Conservation (phyloP, 2,113 vertebrate genomes). For the Pygoscelis antarcticus region DNA sequence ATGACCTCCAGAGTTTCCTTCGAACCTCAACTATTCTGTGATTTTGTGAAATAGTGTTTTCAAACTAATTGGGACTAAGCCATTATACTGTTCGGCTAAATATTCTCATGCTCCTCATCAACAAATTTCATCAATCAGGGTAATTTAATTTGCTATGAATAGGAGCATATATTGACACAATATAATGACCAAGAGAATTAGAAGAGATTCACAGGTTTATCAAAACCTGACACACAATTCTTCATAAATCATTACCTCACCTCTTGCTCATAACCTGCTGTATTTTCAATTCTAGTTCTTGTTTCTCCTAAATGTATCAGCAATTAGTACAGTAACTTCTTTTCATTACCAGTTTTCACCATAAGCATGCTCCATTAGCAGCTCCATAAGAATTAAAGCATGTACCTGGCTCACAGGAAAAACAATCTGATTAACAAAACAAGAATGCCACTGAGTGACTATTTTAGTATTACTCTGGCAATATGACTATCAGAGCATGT, state of each 20-base stretch:
- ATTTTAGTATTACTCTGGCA: background rate
- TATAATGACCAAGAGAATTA: conserved; percentile 18
- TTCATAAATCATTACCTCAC: background rate
- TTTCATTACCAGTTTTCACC: background rate
- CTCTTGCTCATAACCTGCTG: background rate
- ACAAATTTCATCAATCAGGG: background rate
- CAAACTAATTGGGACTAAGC: background rate
- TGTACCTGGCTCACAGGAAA: background rate
- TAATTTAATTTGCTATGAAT: background rate
- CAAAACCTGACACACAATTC: conserved; percentile 15
- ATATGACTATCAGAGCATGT: background rate
- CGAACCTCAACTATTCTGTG: background rate
- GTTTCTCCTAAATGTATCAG: background rate
- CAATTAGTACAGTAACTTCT: background rate
- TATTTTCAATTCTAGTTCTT: conserved; percentile 1
- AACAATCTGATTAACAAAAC: background rate
- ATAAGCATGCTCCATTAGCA: background rate
- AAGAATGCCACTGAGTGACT: background rate
- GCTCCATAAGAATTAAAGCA: background rate
- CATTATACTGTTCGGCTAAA: background rate
- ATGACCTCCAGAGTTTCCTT: background rate
- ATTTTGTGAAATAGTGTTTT: background rate
- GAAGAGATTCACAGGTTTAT: background rate
- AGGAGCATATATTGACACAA: background rate
- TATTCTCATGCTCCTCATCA: background rate